Evolutionary conservation across 2,888 invertebrate genomes (phyloP).

Genomic region (Caenorhabditis sp.): DNA sequence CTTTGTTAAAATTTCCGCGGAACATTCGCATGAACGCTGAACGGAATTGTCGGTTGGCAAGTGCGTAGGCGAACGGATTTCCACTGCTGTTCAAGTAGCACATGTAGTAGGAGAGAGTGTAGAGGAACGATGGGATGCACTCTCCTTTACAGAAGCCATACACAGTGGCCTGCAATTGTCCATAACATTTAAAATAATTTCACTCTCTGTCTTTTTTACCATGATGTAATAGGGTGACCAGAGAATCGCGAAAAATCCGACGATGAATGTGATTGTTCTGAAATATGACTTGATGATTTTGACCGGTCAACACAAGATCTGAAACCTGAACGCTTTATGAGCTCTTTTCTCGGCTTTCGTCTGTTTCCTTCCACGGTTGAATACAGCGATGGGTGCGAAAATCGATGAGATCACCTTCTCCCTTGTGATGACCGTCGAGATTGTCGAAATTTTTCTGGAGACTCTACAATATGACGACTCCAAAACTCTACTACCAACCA

Average conservation of each 20-base stretch:
- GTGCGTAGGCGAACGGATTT: slow-evolving; percentile 79
- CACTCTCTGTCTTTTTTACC: slow-evolving; percentile 63
- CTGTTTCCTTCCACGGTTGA: slow-evolving; percentile 64
- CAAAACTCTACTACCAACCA: slow-evolving; percentile 38
- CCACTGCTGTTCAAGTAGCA: slow-evolving; percentile 78
- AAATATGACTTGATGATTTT: slow-evolving; percentile 33
- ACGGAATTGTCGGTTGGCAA: slow-evolving; percentile 78
- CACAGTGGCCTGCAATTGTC: slow-evolving; percentile 75
- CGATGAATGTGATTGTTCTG: slow-evolving; percentile 79
- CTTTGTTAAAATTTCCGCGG: slow-evolving; percentile 72
- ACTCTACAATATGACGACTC: slow-evolving; percentile 57
- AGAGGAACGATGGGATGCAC: slow-evolving; percentile 77
- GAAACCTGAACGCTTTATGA: slow-evolving; percentile 75
- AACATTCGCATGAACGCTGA: slow-evolving; percentile 76
- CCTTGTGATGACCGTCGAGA: slow-evolving; percentile 66
- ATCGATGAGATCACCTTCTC: slow-evolving; percentile 68
- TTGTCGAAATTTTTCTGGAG: slow-evolving; percentile 69
- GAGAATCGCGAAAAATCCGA: slow-evolving; percentile 78
- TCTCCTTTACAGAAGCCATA: slow-evolving; percentile 78
- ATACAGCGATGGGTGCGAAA: slow-evolving; percentile 63
- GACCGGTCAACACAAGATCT: not conserved
- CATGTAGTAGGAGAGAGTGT: slow-evolving; percentile 79
- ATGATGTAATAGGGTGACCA: slow-evolving; percentile 79
- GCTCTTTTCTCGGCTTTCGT: slow-evolving; percentile 77
- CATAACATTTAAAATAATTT: not conserved